Base-by-base conservation (phyloP, 1,140 invertebrate genomes). In the Drosophila varians region DNA sequence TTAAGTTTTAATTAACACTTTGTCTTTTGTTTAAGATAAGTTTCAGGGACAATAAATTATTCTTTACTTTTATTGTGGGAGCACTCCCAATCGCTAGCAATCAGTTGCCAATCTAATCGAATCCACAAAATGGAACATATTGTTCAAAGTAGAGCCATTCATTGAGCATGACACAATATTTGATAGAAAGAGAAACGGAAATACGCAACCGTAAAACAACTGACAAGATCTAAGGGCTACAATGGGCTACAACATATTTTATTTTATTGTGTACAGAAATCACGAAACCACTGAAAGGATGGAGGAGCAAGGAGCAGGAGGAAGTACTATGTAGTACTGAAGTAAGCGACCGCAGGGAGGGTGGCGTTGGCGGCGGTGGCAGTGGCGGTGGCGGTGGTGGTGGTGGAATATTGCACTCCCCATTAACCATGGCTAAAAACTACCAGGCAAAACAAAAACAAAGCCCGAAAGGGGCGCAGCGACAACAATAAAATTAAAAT, bases 401-500 rank as follows among this genome's bases (percentile, higher is more conserved):
- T 40, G 74, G 72, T 77, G 48, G 78, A 47, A 65, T 19, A 52
- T 28, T 64, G 69, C 23, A 64, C 36, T 65, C n/a, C 46, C 46
- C 52, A 42, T 38, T 25, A 69, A 21, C 38, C 11, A 47, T 19
- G 26, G 34, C 36, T n/a, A 64, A 43, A 62, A 51, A 72, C 14
- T 36, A 58, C 31, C 28, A 68, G 56, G 56, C 51, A 79, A 58
- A 62, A 68, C 47, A 66, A 72, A 69, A 73, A 61, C 55, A 61
- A 62, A 78, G 72, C 45, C 70, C 66, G 64, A 55, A 70, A 25
- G 46, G 60, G 62, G 62, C 46, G 28, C 45, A 52, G 61, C 47
- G 62, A 53, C 21, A 68, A 79, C 75, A 84, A 89, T 86, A 74
- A 80, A 84, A 89, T 77, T 77, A 88, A 83, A 87, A 87, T 75